Evolutionary conservation across 2,888 invertebrate genomes (phyloP), one percentile per base, ranked within the genome.

Genomic region (Dexiosoma caninum): DNA sequence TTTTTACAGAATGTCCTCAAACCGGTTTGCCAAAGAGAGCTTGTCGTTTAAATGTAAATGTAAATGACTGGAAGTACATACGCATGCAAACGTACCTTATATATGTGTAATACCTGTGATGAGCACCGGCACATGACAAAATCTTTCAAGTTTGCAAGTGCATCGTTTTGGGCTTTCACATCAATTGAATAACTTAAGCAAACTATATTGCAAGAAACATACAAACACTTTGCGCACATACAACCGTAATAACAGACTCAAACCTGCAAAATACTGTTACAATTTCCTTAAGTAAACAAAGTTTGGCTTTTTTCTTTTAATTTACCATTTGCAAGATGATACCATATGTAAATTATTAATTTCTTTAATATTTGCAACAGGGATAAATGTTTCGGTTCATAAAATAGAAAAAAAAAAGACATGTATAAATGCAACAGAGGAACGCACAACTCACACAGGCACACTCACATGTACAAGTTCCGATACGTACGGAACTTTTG

Each of bases 351-450:
- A 78, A 74, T 72, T 62, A 35, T 55, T 62, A 60, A 27, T n/a
- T n/a, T n/a, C n/a, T n/a, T n/a, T 16, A 72, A 60, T 66, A 14
- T 78, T 72, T 67, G 42, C 12, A 59, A 44, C 42, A 72, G 60
- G 14, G 12, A 78, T 72, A 72, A 53, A 67, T 67, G 71, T 78
- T 66, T 46, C 67, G 67, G 60, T 78, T 66, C 71, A 66, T 53
- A 51, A 67, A 66, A 78, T 10, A 37, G n/a, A n/a, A n/a, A n/a
- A n/a, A 44, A 60, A n/a, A 9, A 27, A 21, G 16, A n/a, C 2
- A n/a, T n/a, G n/a, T n/a, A 42, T 2, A 14, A 42, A 42, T 2
- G 23, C 14, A 49, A 3, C 1, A 23, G 4, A 12, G n/a, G 1
- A n/a, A 6, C 12, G 14, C 6, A 8, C 9, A 49, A 27, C 27